Evolutionary conservation across 2,113 vertebrate genomes (phyloP), one percentile per base, ranked within the genome.

Genomic region (Empidonax traillii): DNA sequence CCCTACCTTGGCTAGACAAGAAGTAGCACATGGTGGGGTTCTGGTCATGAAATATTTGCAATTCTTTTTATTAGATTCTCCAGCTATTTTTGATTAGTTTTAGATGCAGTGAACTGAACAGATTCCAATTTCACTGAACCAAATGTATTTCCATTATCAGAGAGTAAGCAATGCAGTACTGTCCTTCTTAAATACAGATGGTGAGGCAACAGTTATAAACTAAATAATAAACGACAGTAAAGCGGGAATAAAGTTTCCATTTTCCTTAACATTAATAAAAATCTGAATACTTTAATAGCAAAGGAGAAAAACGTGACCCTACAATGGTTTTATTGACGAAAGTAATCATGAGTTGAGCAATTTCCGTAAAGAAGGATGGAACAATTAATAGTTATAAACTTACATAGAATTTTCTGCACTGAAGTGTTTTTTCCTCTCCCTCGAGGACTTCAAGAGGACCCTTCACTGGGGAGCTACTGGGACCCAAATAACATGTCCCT

Each of bases 21-120:
- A 31, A 92, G 41, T 44, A 56, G 82, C 53, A 80, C 8, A 16
- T 43, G 43, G n/a, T 44, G 28, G 9, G 23, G 16, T 43, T 91
- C 55, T 52, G 37, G 24, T 53, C 16, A 58, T 13, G 11, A 96
- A 92, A 81, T 53, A 86, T 10, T 51, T 72, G 63, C 23, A 31
- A 55, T 52, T 68, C 76, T 61, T 77, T 67, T 27, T 39, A 86
- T 67, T 18, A 35, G 31, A 46, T 19, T 85, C 65, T 89, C 27
- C 47, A 93, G 47, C 12, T 95, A 76, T 78, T 96, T 94, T 86
- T 41, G 67, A 47, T 74, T 76, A 73, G 43, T 73, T 95, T 93
- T 68, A 76, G 44, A 37, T 37, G 61, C 52, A 51, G 19, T 25
- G 21, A 68, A 21, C 13, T 46, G 46, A 83, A 63, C 23, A 53